Conservation (phyloP, 2,888 invertebrate species). For the Cantharis nigra region DNA sequence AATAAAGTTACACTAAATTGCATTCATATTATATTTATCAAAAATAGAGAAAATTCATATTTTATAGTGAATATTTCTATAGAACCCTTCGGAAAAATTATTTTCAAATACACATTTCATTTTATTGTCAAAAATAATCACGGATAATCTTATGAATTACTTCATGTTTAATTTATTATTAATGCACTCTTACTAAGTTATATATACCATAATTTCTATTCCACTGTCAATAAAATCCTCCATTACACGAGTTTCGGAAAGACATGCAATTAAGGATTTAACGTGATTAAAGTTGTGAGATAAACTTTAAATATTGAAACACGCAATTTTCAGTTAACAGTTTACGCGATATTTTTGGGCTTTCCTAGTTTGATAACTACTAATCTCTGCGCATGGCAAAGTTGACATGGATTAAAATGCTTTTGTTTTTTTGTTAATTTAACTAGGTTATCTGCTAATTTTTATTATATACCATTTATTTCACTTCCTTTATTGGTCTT, state of each 20-base stretch:
- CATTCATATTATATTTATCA: neutral
- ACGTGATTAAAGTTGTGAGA: neutral
- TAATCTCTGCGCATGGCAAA: neutral
- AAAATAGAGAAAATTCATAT: neutral
- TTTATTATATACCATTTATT: no score
- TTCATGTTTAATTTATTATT: neutral
- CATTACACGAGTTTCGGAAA: neutral
- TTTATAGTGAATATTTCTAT: neutral
- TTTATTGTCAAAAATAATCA: neutral
- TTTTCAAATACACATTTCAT: neutral
- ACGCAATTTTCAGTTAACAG: neutral
- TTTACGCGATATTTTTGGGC: neutral
- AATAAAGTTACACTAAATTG: conserved; percentile 33
- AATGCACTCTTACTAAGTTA: neutral
- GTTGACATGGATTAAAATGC: neutral
- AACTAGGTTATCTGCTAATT: no score
- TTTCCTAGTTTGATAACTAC: neutral
- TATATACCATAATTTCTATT: neutral
- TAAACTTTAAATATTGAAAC: neutral
- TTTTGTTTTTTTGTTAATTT: no score
- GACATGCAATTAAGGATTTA: neutral
- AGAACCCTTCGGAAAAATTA: neutral
- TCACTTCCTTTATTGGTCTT: no score
- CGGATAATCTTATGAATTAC: neutral
- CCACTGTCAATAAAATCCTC: neutral